Base-by-base conservation (phyloP, 2,113 vertebrate genomes). In the Oryctolagus cuniculus region DNA sequence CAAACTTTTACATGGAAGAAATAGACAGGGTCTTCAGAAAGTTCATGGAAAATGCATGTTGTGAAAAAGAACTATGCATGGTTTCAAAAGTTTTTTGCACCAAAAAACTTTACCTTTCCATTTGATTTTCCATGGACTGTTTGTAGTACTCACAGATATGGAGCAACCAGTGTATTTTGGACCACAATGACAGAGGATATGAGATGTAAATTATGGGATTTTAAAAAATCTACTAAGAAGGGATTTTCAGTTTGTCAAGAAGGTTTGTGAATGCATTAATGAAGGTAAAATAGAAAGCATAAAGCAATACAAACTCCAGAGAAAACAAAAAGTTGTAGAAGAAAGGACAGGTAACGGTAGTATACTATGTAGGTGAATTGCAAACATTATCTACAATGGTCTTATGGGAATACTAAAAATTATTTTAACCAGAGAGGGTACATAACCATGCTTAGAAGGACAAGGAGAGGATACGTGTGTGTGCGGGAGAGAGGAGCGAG, bases 221-320 rank as follows among this genome's bases (percentile, higher is more conserved):
- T n/a, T 9, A 81, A 81, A 88, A 49, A 64, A 81, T 93, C 27
- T 58, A 70, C 27, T 10, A 51, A 89, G 29, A 67, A 77, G 70
- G 82, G 51, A 34, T 64, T 79, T 95, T 72, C 12, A 74, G 36
- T 90, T 93, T 70, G 67, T 87, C 31, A 44, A 38, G 31, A 75
- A 36, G n/a, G n/a, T 77, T 92, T 72, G 77, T 49, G 58, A 67
- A 53, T 84, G 70, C 44, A 55, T 67, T 36, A 80, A 72, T 61
- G 25, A 77, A 92, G 36, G 44, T 10, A 12, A 88, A 67, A 73
- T 64, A 4, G 34, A 51, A 86, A 58, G 69, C 16, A 17, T 10
- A 34, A 88, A 93, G 90, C 34, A 93, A 87, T 51, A 58, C 75
- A 70, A 95, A 91, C 70, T 91, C 75, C 53, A 84, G 88, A 75